These are phyloP conservation scores for Horisme vitalbata DNA, from an alignment of 2,888 invertebrate species.

Conservation along the genomic window DNA sequence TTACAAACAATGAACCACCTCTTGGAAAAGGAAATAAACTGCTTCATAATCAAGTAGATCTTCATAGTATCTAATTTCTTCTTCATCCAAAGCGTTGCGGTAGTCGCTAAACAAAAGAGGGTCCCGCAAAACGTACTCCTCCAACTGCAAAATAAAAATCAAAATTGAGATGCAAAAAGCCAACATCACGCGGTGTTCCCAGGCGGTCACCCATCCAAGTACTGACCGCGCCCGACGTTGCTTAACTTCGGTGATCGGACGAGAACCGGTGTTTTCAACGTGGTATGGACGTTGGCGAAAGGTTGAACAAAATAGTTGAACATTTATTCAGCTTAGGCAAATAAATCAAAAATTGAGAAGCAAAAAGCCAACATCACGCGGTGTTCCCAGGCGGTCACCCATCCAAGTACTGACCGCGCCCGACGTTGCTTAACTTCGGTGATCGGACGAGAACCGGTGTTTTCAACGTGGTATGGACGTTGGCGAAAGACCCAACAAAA, in stretches of 20 bases:
- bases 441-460: constrained; percentile 71
- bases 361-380: constrained; percentile 53
- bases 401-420: constrained; percentile 64
- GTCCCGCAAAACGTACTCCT: constrained; percentile 89
- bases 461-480: constrained; percentile 29
- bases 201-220: constrained; percentile 63
- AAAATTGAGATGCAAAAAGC: constrained; percentile 42
- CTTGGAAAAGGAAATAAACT: constrained; percentile 93
- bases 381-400: constrained; percentile 65
- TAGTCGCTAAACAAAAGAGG: constrained; percentile 95
- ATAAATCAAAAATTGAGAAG: too few relatives aligned
- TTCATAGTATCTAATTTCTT: constrained; percentile 91
- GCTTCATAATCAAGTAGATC: constrained; percentile 95
- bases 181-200: constrained; percentile 58
- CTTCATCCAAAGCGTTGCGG: constrained; percentile 91
- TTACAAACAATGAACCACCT: too few relatives aligned
- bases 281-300: constrained; percentile 16
- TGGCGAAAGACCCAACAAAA: too few relatives aligned
- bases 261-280: constrained; percentile 53
- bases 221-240: constrained; percentile 74
- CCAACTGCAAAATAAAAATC: constrained; percentile 50
- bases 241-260: constrained; percentile 77
- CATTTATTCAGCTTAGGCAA: background rate
- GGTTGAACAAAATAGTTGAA: too few relatives aligned
- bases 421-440: constrained; percentile 75